Base-by-base conservation (phyloP, 2,797 vertebrate species). In the Natrix natrix region DNA sequence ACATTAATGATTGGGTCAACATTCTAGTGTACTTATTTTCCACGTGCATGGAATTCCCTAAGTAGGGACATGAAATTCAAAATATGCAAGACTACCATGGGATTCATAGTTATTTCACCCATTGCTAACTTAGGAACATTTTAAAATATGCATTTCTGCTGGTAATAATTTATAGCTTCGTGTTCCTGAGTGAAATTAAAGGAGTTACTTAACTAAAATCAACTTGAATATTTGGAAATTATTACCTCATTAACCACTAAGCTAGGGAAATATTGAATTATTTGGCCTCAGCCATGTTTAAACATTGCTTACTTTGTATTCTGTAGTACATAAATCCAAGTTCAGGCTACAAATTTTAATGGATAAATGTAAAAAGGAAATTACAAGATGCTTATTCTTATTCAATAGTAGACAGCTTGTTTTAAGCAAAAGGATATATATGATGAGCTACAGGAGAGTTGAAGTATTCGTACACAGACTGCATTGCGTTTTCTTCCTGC, bases 371-470 rank as follows among this genome's bases (percentile, higher is more conserved):
- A 57, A 48, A 59, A 96, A 95, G 89, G 92, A 87, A 60, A 94
- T 95, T 96, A 90, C 93, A 92, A 14, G 96, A 93, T 93, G 86
- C 54, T 86, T 94, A 93, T 56, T 90, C 93, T 95, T 92, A 32
- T 86, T 91, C 92, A 91, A 94, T 91, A 93, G 54, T 83, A 28
- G 74, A 57, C 93, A 92, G 92, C 16, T 13, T 48, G 87, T 86
- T 93, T 89, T 8, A 89, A 91, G 94, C 92, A 28, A 90, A 93
- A 95, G 92, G 95, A 95, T 86, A 92, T 88, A 96, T 56, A 95
- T 87, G 78, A 66, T 96, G 59, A 89, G 89, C 92, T 96, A 96
- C 93, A 93, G 93, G 86, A 95, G 95, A 94, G 92, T 91, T 93
- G 92, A 97, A 91, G 37, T 89, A 13, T 78, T 16, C n/a, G 43